Evolutionary conservation across 2,113 vertebrate genomes (phyloP).

Genomic region (Hippocampus mohnikei): DNA sequence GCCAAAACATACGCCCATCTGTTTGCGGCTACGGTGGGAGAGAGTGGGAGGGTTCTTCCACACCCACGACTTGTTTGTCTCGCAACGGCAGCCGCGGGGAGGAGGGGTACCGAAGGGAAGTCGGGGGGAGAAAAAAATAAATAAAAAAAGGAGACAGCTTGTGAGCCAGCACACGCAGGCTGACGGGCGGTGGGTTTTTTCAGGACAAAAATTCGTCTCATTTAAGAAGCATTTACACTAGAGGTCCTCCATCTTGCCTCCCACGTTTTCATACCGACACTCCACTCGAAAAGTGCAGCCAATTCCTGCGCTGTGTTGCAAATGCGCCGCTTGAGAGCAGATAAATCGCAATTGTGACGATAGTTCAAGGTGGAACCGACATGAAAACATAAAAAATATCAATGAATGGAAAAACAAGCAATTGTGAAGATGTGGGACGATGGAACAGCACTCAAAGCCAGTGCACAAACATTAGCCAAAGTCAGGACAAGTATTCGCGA

Average conservation of each 20-base stretch:
- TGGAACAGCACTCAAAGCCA: too few relatives aligned
- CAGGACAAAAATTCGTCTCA: conserved; percentile 25
- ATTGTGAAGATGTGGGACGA: too few relatives aligned
- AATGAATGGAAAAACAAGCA: too few relatives aligned
- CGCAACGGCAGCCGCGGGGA: conserved; percentile 40
- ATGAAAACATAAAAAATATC: background rate
- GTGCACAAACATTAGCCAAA: too few relatives aligned
- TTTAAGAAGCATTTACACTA: background rate
- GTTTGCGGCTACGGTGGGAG: conserved; percentile 54
- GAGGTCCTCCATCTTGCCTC: background rate
- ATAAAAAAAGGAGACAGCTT: conserved; percentile 43
- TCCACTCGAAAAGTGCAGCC: too few relatives aligned
- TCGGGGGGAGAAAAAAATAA: conserved; percentile 4
- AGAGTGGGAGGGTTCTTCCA: conserved; percentile 22
- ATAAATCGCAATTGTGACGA: background rate
- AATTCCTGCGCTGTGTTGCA: background rate
- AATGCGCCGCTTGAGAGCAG: background rate
- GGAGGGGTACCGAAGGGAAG: conserved; percentile 1
- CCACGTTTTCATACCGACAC: background rate
- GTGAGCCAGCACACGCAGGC: conserved; percentile 59
- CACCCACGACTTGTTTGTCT: conserved; percentile 68
- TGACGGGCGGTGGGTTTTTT: conserved; percentile 37
- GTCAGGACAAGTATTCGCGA: too few relatives aligned
- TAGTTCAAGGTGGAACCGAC: background rate
- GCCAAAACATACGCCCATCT: conserved; percentile 73